Evolutionary conservation across 2,888 invertebrate genomes (phyloP).

Genomic region (Lathronympha strigana): DNA sequence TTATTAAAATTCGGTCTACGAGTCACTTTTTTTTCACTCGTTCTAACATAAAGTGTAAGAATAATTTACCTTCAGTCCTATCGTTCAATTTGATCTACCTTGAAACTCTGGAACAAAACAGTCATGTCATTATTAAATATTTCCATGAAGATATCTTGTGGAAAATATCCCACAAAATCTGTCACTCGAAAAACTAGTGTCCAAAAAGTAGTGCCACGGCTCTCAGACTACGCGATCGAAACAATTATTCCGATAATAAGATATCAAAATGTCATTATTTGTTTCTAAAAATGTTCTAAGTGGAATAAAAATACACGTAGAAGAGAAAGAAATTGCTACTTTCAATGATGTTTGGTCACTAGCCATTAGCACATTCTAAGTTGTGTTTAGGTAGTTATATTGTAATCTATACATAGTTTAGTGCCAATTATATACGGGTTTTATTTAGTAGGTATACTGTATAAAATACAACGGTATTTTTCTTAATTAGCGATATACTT

Average conservation of each 20-base stretch:
- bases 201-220: slow-evolving; percentile 7
- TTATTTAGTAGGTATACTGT: slow-evolving; percentile 29
- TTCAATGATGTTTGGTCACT: slow-evolving; percentile 12
- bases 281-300: slow-evolving; percentile 6
- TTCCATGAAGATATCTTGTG: no score
- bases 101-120: no score
- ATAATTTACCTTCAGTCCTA: no score
- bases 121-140: no score
- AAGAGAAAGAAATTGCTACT: slow-evolving; percentile 8
- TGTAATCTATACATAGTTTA: slow-evolving; percentile 20
- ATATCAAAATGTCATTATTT: slow-evolving; percentile 25
- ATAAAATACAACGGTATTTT: not conserved
- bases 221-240: slow-evolving; percentile 17
- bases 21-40: no score
- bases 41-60: no score
- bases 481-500: slow-evolving; percentile 20
- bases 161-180: no score
- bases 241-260: slow-evolving; percentile 5
- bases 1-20: no score
- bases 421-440: slow-evolving; percentile 39
- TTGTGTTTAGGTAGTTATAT: slow-evolving; percentile 9
- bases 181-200: no score
- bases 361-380: slow-evolving; percentile 5
- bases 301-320: slow-evolving; percentile 16
- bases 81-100: no score